Evolutionary conservation across 1,140 invertebrate species (phyloP).

Genomic region (Diprion similis): DNA sequence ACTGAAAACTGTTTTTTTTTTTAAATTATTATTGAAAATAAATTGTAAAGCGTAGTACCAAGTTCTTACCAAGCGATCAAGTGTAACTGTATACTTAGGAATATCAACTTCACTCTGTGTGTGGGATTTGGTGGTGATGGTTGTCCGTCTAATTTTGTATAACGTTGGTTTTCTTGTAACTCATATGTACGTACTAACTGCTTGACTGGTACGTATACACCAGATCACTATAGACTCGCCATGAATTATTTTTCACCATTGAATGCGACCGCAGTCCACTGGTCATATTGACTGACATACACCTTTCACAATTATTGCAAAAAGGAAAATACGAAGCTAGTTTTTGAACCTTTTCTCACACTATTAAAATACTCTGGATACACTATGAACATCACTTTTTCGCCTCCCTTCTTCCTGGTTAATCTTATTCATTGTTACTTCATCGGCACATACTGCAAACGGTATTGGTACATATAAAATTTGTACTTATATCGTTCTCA

Average conservation of each 20-base stretch:
- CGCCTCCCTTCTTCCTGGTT: too few relatives aligned
- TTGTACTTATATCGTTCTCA: too few relatives aligned
- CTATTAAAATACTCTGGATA: not conserved
- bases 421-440: too few relatives aligned
- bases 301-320: too few relatives aligned
- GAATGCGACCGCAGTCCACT: not conserved
- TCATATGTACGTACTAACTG: not conserved
- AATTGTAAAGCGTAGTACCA: not conserved
- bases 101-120: not conserved
- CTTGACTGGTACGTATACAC: not conserved
- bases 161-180: not conserved
- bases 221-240: not conserved
- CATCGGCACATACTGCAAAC: not conserved
- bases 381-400: not conserved
- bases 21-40: too few relatives aligned
- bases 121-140: slow-evolving; percentile 2
- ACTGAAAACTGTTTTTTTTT: too few relatives aligned
- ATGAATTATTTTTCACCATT: not conserved
- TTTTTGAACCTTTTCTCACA: too few relatives aligned
- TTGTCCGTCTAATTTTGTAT: slow-evolving; percentile 3
- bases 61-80: not conserved
- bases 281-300: not conserved
- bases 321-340: too few relatives aligned
- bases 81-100: not conserved
- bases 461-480: too few relatives aligned